phyloP scores from a whole-genome alignment of 2,888 invertebrate species.

The Lymantria monacha region DNA sequence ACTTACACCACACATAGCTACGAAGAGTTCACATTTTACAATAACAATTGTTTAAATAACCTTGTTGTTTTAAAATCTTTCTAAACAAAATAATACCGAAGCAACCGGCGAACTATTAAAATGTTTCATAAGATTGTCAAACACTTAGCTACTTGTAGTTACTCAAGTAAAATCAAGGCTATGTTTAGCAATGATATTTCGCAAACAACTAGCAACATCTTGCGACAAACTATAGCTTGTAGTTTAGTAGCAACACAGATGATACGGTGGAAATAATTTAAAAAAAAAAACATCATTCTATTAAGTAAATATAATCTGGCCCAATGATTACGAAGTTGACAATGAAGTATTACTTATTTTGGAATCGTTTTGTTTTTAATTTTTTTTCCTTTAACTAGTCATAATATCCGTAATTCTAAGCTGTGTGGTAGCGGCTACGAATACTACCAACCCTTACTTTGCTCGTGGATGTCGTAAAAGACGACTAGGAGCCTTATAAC shows the following conservation, averaged over 20 bases:
- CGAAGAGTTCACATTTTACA: not conserved
- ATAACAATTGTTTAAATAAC: not conserved
- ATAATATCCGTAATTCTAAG: no score
- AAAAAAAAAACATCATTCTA: slow-evolving; percentile 6
- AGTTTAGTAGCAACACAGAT: slow-evolving; percentile 39
- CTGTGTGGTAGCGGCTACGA: no score
- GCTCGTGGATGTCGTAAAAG: no score
- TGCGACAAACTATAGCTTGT: slow-evolving; percentile 12
- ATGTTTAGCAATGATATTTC: slow-evolving; percentile 23
- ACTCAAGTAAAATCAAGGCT: slow-evolving; percentile 30
- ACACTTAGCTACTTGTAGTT: slow-evolving; percentile 20
- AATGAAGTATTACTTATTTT: no score
- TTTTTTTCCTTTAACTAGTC: no score
- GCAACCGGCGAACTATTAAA: slow-evolving; percentile 18
- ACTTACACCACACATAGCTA: no score
- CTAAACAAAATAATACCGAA: slow-evolving; percentile 2
- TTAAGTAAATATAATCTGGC: no score
- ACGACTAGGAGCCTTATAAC: no score
- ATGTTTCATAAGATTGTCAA: slow-evolving; percentile 34
- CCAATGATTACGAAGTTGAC: no score
- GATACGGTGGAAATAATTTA: slow-evolving; percentile 31
- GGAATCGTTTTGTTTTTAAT: no score
- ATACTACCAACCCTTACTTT: no score
- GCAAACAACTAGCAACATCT: slow-evolving; percentile 20
- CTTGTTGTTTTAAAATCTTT: not conserved